A percentile compares a stretch with the other conserved stretches of the same genome.
Conservation (phyloP, 2,113 vertebrate species). For the Semnornis frantzii region DNA sequence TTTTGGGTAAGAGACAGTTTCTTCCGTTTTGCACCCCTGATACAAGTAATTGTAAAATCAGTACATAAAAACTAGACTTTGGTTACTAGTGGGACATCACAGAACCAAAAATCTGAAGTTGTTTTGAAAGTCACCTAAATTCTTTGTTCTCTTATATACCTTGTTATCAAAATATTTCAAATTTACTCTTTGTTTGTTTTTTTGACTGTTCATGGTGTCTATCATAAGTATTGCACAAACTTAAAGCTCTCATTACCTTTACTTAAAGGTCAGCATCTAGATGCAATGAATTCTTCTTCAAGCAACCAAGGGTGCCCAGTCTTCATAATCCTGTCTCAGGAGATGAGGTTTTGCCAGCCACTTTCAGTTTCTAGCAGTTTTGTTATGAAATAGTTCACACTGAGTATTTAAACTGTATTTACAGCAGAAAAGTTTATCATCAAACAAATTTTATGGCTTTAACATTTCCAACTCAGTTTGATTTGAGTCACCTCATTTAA, state of each 20-base stretch:
- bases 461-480: background rate
- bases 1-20: background rate
- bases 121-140: background rate
- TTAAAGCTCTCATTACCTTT: background rate
- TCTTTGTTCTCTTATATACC: background rate
- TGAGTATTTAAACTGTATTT: background rate
- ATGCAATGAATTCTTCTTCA: background rate
- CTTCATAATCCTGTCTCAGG: background rate
- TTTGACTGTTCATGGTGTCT: background rate
- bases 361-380: background rate
- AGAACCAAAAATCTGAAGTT: background rate
- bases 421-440: background rate
- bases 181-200: background rate
- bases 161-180: background rate
- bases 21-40: background rate
- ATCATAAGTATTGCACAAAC: background rate
- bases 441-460: background rate
- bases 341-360: background rate
- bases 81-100: background rate
- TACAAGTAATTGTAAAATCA: background rate
- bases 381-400: background rate
- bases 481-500: background rate
- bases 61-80: background rate
- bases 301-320: background rate
- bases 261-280: background rate